Evolutionary conservation across 2,888 invertebrate species (phyloP).

Genomic region (Thereva unica): DNA sequence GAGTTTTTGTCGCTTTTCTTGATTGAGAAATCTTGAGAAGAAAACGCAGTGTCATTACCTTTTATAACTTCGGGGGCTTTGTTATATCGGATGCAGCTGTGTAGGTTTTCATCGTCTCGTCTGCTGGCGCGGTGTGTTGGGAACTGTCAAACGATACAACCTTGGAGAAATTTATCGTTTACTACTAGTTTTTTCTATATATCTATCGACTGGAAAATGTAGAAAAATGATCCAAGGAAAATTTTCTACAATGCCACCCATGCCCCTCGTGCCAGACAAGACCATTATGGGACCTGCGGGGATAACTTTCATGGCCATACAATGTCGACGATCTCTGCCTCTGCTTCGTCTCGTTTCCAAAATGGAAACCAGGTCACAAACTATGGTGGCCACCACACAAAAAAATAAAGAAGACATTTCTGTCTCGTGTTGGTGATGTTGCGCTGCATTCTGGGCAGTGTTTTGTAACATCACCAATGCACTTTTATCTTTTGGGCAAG

Average conservation of each 20-base stretch:
- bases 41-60: conserved; percentile 27
- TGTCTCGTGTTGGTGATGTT: no score
- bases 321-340: conserved; percentile 9
- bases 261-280: no score
- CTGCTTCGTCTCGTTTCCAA: conserved; percentile 15
- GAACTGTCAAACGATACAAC: conserved; percentile 13
- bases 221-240: neutral
- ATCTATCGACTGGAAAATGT: neutral
- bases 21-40: neutral
- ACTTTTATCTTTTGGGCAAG: no score
- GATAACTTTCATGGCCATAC: no score
- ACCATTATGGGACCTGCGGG: no score
- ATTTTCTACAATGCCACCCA: no score
- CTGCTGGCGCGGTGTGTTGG: neutral
- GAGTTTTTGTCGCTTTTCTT: no score
- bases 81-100: conserved; percentile 24
- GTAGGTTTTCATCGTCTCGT: conserved; percentile 13
- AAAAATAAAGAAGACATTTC: no score
- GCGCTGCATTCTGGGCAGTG: no score
- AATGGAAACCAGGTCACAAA: conserved; percentile 14
- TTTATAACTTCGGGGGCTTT: conserved; percentile 22
- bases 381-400: no score
- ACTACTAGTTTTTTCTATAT: conserved; percentile 11
- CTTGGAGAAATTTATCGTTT: conserved; percentile 20
- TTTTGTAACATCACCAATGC: no score